Conservation (phyloP, 1,140 invertebrate species). For the Archivesica marissinica region DNA sequence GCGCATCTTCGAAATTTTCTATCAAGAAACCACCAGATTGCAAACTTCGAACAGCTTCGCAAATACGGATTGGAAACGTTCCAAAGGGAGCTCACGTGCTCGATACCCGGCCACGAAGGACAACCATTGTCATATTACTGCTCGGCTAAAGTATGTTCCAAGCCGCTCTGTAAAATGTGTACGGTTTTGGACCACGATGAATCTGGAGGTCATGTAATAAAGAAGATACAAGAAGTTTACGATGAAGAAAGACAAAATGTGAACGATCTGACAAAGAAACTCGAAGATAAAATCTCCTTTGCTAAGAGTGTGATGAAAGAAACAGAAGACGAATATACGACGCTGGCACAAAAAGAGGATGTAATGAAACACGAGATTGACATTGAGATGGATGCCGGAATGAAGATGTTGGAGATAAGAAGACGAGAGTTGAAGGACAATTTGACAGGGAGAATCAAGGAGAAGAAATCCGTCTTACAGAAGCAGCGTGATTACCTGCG, state of each 20-base stretch:
- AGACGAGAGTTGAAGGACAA: slow-evolving; percentile 56
- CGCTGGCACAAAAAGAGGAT: slow-evolving; percentile 43
- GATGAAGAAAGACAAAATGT: slow-evolving; percentile 57
- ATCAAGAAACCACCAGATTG: slow-evolving; percentile 61
- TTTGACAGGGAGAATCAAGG: slow-evolving; percentile 43
- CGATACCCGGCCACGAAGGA: slow-evolving; percentile 53
- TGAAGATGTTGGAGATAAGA: slow-evolving; percentile 62
- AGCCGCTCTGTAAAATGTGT: slow-evolving; percentile 61
- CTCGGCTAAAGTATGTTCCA: slow-evolving; percentile 49
- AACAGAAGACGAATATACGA: slow-evolving; percentile 45
- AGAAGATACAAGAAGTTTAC: slow-evolving; percentile 56
- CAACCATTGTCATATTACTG: slow-evolving; percentile 49
- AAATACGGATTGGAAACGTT: slow-evolving; percentile 62
- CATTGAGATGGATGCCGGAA: slow-evolving; percentile 61
- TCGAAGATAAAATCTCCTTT: slow-evolving; percentile 59
- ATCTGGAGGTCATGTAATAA: slow-evolving; percentile 51
- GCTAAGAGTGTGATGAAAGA: slow-evolving; percentile 60
- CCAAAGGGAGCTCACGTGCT: slow-evolving; percentile 56
- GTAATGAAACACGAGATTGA: slow-evolving; percentile 54
- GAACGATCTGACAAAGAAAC: slow-evolving; percentile 45
- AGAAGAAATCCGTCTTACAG: slow-evolving; percentile 59
- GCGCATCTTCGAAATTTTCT: slow-evolving; percentile 61
- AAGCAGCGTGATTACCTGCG: slow-evolving; percentile 58
- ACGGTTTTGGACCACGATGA: slow-evolving; percentile 60
- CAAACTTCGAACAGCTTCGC: slow-evolving; percentile 59